These are phyloP conservation scores for Balaenoptera acutorostrata DNA, from an alignment of 2,113 vertebrate species.

Conservation along the genomic window DNA sequence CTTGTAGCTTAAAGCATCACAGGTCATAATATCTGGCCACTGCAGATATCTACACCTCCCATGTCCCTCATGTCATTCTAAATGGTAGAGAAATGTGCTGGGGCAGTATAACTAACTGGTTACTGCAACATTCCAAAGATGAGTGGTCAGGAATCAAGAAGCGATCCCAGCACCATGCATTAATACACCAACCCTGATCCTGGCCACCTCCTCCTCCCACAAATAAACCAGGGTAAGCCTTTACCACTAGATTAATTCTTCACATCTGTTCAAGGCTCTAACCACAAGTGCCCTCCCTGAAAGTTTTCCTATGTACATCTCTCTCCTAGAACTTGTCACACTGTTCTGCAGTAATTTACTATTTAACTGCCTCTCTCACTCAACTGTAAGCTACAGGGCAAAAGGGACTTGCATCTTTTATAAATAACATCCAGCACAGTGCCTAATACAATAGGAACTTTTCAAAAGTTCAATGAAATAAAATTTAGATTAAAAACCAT, in stretches of 20 bases:
- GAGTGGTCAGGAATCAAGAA: neutral
- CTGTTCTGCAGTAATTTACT: neutral
- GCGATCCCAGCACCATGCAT: neutral
- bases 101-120: too few relatives aligned
- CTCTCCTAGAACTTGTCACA: neutral
- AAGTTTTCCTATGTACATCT: neutral
- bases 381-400: neutral
- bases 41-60: neutral
- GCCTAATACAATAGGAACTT: neutral
- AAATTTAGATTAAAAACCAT: neutral
- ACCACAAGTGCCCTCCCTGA: neutral
- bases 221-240: neutral
- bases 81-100: neutral
- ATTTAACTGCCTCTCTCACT: neutral
- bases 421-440: neutral
- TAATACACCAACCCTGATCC: too few relatives aligned
- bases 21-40: neutral
- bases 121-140: neutral
- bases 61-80: neutral
- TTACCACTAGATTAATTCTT: neutral
- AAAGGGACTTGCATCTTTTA: neutral
- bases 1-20: rapidly evolving
- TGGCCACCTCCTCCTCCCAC: neutral
- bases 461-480: neutral
- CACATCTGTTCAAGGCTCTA: neutral